Conservation (phyloP, 2,888 invertebrate species). For the Lypha dubia region DNA sequence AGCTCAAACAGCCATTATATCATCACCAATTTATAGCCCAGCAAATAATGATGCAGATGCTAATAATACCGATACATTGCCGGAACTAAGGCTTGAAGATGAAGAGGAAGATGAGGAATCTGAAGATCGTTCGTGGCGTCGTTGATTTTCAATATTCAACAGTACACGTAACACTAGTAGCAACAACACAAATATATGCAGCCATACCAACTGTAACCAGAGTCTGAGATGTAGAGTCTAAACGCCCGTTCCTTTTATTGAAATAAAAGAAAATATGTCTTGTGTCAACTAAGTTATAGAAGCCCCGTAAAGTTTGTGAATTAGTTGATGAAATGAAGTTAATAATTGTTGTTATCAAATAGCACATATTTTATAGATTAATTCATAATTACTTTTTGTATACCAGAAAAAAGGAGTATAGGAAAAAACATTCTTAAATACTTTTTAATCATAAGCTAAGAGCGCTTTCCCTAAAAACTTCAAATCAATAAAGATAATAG, state of each 20-base stretch:
- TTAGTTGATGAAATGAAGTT: conserved; percentile 46
- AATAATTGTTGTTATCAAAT: conserved; percentile 71
- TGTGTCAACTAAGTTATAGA: conserved; percentile 23
- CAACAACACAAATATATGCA: conserved; percentile 55
- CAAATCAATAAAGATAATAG: conserved; percentile 18
- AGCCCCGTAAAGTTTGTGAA: conserved; percentile 46
- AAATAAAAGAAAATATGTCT: conserved; percentile 22
- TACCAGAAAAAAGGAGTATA: conserved; percentile 61
- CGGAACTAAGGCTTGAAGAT: conserved; percentile 89
- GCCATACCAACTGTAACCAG: conserved; percentile 71
- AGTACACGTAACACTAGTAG: conserved; percentile 54
- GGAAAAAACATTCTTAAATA: conserved; percentile 57
- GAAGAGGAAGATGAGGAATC: conserved; percentile 94
- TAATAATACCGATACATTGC: conserved; percentile 83
- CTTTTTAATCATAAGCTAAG: conserved; percentile 61
- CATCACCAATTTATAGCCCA: conserved; percentile 62
- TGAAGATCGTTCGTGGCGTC: conserved; percentile 94
- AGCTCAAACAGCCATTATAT: conserved; percentile 35
- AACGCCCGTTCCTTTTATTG: conserved; percentile 41
- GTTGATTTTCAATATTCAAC: conserved; percentile 85
- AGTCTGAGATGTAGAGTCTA: conserved; percentile 73
- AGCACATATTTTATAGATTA: conserved; percentile 69
- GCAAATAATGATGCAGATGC: conserved; percentile 76
- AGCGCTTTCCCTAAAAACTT: conserved; percentile 49
- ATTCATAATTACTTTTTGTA: conserved; percentile 64